Base-by-base conservation (phyloP, 2,888 invertebrate species). In the Quadroppia sp. region DNA sequence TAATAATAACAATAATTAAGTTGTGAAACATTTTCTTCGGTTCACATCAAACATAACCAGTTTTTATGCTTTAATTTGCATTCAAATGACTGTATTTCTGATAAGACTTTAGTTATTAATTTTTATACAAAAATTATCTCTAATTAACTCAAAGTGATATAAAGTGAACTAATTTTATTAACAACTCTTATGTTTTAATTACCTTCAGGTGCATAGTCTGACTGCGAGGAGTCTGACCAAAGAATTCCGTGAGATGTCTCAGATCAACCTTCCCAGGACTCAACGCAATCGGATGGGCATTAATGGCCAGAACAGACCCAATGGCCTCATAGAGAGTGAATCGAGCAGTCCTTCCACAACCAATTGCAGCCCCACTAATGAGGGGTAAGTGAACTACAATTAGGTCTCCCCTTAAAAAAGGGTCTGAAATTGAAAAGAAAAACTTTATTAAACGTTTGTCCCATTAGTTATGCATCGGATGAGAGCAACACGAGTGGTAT, bases 161-260 rank as follows among this genome's bases (percentile, higher is more conserved):
- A n/a, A n/a, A n/a, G n/a, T n/a, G n/a, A n/a, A n/a, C n/a, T n/a
- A n/a, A n/a, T n/a, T n/a, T n/a, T n/a, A n/a, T n/a, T n/a, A n/a
- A n/a, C n/a, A n/a, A n/a, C n/a, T n/a, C n/a, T n/a, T 7, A 36
- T 36, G 36, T 36, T 36, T 36, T 7, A 7, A 36, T 36, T 4
- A 50, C 20, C 75, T 75, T n/a, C 83, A 86, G 82, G 85, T 88
- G 75, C 90, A 90, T 83, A 91, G 91, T 82, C 83, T 91, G 77
- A 91, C 91, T 45, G 91, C 90, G 9, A 86, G 91, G 78, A 90
- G 90, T 80, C 86, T 91, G 75, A 89, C 90, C 3, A 88, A 86
- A 79, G 87, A 90, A 82, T 89, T 90, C 80, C 85, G 89, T 64
- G 89, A 90, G 78, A 85, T 78, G 23, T 78, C 79, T 30, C 78